A percentile compares a stretch with the other conserved stretches of the same genome.
Evolutionary conservation across 2,888 invertebrate species (phyloP).

Genomic region (Conomelus anceps): DNA sequence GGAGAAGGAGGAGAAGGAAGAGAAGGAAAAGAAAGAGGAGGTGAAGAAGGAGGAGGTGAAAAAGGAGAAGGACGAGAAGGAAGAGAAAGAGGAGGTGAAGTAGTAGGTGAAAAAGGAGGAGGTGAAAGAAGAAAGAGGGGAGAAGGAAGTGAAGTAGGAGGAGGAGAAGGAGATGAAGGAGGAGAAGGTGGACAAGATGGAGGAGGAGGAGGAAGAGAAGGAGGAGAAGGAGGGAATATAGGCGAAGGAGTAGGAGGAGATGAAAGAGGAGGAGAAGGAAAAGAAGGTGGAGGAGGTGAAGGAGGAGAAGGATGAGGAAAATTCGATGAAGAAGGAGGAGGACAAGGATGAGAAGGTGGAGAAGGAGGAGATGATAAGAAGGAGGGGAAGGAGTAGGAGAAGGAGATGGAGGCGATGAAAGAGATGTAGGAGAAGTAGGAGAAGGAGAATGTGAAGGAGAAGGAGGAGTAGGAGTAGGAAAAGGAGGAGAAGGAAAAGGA

Average conservation of each 20-base stretch:
- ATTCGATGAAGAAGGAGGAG: background rate
- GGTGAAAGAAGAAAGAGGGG: background rate
- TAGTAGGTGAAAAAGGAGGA: background rate
- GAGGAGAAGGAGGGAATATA: too few relatives aligned
- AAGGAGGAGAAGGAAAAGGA: background rate
- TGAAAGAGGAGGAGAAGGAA: background rate
- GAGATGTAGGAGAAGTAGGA: background rate
- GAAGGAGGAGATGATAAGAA: background rate
- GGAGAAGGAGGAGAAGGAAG: constrained; percentile 8
- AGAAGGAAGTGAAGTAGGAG: background rate
- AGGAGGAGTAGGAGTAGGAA: too few relatives aligned
- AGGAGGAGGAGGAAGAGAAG: too few relatives aligned
- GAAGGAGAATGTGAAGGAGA: background rate
- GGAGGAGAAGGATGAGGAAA: too few relatives aligned
- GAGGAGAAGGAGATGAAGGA: background rate
- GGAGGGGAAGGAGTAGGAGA: background rate
- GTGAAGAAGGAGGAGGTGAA: constrained; percentile 13
- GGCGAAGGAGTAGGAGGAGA: background rate
- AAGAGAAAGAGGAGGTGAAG: background rate
- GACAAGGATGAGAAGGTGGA: background rate
- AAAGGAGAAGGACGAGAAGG: background rate
- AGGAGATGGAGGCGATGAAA: too few relatives aligned
- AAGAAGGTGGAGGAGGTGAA: background rate
- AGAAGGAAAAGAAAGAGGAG: background rate
- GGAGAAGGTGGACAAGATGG: background rate